phyloP scores from a whole-genome alignment of 1,140 invertebrate genomes.

The Trichoplusia ni region DNA sequence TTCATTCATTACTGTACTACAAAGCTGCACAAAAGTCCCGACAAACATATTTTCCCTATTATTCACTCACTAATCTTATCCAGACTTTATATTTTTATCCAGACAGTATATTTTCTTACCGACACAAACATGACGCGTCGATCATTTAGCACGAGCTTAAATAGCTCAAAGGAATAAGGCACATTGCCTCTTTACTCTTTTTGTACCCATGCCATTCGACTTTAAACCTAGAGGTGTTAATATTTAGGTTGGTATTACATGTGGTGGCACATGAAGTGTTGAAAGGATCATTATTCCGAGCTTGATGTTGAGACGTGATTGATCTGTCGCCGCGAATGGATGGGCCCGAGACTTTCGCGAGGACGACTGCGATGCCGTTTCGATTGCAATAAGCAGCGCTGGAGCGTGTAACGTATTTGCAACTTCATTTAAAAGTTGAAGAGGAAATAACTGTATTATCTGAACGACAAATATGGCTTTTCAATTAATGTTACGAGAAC shows the following conservation, averaged over 20 bases:
- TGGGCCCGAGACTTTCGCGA: conserved; percentile 6
- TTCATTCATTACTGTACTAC: too few relatives aligned
- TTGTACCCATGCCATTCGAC: not conserved
- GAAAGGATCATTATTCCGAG: conserved; percentile 38
- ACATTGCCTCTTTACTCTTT: conserved; percentile 20
- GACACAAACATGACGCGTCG: conserved; percentile 27
- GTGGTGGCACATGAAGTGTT: not conserved
- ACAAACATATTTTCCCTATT: conserved; percentile 16
- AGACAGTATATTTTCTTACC: conserved; percentile 23
- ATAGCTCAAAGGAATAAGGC: conserved; percentile 35
- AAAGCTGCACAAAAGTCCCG: not conserved
- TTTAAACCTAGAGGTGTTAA: not conserved
- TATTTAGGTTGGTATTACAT: not conserved
- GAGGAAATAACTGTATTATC: too few relatives aligned
- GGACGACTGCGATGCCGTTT: conserved; percentile 18
- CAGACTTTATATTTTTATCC: too few relatives aligned
- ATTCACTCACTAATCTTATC: conserved; percentile 22
- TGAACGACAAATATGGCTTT: too few relatives aligned
- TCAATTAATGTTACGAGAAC: too few relatives aligned
- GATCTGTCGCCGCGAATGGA: conserved; percentile 42
- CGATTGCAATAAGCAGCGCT: too few relatives aligned
- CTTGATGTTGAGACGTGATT: conserved; percentile 38
- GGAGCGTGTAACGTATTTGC: too few relatives aligned
- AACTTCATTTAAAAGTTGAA: too few relatives aligned
- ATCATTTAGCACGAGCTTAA: conserved; percentile 36